A percentile compares a stretch with the other conserved stretches of the same genome.
Evolutionary conservation across 2,113 vertebrate genomes (phyloP).

Genomic region (Crypturellus undulatus): DNA sequence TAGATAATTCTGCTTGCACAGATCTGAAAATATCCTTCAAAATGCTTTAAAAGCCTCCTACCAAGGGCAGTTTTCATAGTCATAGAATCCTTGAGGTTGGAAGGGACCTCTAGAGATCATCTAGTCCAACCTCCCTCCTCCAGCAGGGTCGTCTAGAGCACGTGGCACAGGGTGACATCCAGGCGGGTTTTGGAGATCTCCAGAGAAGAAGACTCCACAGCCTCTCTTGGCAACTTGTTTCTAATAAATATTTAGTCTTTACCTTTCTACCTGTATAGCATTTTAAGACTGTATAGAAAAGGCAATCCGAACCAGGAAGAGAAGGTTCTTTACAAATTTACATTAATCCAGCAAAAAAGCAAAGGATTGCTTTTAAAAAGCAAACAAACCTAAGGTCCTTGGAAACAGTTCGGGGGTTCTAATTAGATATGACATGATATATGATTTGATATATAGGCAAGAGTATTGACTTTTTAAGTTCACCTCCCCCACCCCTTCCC

Average conservation of each 20-base stretch:
- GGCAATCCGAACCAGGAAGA: not conserved
- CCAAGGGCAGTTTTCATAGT: not conserved
- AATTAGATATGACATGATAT: not conserved
- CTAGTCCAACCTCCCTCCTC: too few relatives aligned
- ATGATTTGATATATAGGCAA: not conserved
- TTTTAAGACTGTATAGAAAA: not conserved
- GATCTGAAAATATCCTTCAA: not conserved
- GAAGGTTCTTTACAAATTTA: not conserved
- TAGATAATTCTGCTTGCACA: not conserved
- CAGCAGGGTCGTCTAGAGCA: too few relatives aligned
- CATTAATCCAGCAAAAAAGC: not conserved
- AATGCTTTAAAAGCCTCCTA: not conserved
- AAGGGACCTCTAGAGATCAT: too few relatives aligned
- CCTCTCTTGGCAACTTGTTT: too few relatives aligned
- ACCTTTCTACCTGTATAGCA: not conserved
- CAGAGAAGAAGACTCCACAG: too few relatives aligned
- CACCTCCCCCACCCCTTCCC: not conserved
- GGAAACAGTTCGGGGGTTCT: slow-evolving; percentile 25
- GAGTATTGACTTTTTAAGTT: slow-evolving; percentile 7
- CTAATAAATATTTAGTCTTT: not conserved
- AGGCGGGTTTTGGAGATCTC: too few relatives aligned
- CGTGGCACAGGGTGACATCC: too few relatives aligned
- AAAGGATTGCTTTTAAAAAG: not conserved
- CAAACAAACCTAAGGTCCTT: slow-evolving; percentile 27
- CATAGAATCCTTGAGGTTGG: too few relatives aligned